Conservation (phyloP, 2,113 vertebrate species). For the Lates calcarifer region DNA sequence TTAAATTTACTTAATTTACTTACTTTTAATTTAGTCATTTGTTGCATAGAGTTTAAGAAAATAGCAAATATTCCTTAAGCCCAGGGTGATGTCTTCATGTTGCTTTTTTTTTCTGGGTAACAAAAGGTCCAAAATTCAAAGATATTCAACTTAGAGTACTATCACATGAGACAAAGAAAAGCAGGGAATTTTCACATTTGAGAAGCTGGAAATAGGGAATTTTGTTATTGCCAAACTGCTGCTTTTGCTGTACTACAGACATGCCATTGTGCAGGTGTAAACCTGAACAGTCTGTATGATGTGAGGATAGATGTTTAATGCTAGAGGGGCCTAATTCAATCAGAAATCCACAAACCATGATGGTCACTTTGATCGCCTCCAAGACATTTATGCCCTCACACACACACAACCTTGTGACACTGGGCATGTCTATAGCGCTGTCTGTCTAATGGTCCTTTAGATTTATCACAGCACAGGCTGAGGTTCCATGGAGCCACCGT, state of each 20-base stretch:
- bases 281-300: neutral
- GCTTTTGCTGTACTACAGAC: neutral
- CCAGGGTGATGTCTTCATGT: too few relatives aligned
- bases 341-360: conserved; percentile 14
- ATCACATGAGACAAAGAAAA: too few relatives aligned
- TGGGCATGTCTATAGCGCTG: neutral
- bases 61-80: too few relatives aligned
- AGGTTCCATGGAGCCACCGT: neutral
- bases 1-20: neutral
- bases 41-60: too few relatives aligned
- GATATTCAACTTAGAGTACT: too few relatives aligned
- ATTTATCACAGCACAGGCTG: conserved; percentile 5
- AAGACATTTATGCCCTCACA: neutral
- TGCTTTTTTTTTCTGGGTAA: too few relatives aligned
- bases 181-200: too few relatives aligned
- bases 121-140: too few relatives aligned
- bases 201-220: too few relatives aligned
- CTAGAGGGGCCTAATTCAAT: neutral
- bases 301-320: conserved; percentile 3
- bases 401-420: conserved; percentile 5
- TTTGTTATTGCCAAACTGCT: too few relatives aligned
- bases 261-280: neutral
- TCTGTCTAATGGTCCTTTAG: neutral
- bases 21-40: neutral
- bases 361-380: conserved; percentile 2